Base-by-base conservation (phyloP, 2,797 vertebrate genomes). In the Thaleichthys pacificus region DNA sequence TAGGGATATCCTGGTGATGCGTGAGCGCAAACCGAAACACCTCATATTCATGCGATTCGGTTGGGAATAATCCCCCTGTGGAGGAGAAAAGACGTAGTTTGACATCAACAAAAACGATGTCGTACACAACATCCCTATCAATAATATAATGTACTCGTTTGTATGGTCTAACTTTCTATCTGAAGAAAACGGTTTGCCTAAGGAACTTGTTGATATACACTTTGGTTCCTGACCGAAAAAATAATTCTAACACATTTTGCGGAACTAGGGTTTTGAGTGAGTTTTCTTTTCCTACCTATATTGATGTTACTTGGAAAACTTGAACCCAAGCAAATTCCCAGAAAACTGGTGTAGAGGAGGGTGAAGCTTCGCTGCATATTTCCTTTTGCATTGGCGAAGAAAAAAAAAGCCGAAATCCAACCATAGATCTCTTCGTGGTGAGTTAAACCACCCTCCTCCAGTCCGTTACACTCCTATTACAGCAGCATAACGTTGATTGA, bases 251-350 rank as follows among this genome's bases (percentile, higher is more conserved):
- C 9, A 47, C 0, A 47, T 47, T 12, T 47, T 47, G 42, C 42
- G 11, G 42, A 35, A 35, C 32, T 1, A 35, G 32, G 32, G 7
- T 35, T 35, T 35, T 35, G 32, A 47, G 8, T 38, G 35, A 47
- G 42, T 47, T 42, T 24, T 42, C 17, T 47, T 6, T 73, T 92
- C 97, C 96, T 92, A 98, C 97, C 97, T 93, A 99, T 98, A 91
- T 98, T 97, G 93, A 99, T 98, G 89, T 97, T 97, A 95, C 96
- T 99, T 95, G 97, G 97, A 83, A 98, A 99, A 98, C 96, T 98
- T 93, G 96, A 96, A 93, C 94, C 96, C 91, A 97, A 95, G 94
- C 96, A 97, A 91, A 96, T 93, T 93, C 96, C 97, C 95, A 99
- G 95, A 91, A 98, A 96, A 93, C 97, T 91, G 96, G 96, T 97